A percentile compares a stretch with the other conserved stretches of the same genome.
Evolutionary conservation across 2,797 vertebrate genomes (phyloP).

Genomic region (Microcaecilia unicolor): DNA sequence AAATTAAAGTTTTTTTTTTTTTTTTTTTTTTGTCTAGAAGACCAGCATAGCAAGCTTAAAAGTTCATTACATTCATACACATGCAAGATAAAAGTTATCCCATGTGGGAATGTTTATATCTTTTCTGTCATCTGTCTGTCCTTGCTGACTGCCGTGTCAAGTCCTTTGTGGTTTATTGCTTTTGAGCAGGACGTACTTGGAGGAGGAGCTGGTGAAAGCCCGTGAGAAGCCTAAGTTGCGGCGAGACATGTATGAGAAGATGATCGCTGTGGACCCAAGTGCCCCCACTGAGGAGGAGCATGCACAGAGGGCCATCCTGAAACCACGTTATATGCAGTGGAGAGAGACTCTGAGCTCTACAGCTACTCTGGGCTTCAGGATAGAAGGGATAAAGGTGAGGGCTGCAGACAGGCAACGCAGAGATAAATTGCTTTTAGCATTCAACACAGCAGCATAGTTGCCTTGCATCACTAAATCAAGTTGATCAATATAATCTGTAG

Average conservation of each 20-base stretch:
- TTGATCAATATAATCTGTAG: no score
- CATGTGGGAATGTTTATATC: no score
- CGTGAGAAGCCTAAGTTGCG: conserved; percentile 48
- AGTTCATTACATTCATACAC: no score
- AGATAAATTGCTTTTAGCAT: no score
- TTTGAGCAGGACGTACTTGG: conserved; percentile 80
- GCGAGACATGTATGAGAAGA: conserved; percentile 81
- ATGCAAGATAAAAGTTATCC: no score
- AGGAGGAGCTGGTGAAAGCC: conserved; percentile 68
- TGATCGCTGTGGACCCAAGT: conserved; percentile 65
- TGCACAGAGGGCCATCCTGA: conserved; percentile 57
- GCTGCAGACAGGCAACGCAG: background rate
- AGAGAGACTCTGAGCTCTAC: conserved; percentile 70
- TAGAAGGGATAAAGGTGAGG: conserved; percentile 78
- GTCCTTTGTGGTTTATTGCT: no score
- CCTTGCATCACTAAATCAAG: background rate
- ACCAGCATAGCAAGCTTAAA: no score
- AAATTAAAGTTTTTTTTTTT: no score
- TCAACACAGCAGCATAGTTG: background rate
- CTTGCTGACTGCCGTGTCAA: no score
- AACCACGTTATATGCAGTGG: conserved; percentile 82
- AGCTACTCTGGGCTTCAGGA: conserved; percentile 70
- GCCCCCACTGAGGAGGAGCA: conserved; percentile 70
- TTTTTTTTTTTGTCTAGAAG: no score
- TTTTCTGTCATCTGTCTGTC: no score